Evolutionary conservation across 2,888 invertebrate genomes (phyloP).

Genomic region (Meta bourneti): DNA sequence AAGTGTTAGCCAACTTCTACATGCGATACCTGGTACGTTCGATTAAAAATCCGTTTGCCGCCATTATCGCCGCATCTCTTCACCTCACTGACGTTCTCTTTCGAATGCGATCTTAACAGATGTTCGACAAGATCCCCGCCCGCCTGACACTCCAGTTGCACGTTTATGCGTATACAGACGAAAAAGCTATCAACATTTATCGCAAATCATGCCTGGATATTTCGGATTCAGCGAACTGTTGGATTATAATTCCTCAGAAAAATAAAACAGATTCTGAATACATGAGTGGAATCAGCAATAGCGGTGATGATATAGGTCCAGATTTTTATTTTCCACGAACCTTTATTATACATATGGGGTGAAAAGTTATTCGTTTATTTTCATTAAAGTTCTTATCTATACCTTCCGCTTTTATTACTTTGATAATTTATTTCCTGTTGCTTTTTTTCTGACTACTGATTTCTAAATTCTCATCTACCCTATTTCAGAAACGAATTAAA

Average conservation of each 20-base stretch:
- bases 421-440: too few relatives aligned
- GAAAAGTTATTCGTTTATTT: not conserved
- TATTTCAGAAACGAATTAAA: too few relatives aligned
- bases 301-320: not conserved
- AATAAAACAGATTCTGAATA: not conserved
- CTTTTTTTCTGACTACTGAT: too few relatives aligned
- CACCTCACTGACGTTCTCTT: conserved; percentile 8
- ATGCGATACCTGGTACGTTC: not conserved
- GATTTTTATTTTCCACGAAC: not conserved
- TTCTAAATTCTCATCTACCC: too few relatives aligned
- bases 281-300: not conserved
- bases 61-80: conserved; percentile 3
- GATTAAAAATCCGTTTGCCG: conserved; percentile 7
- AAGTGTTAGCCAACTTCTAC: not conserved
- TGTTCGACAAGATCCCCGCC: conserved; percentile 14
- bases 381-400: not conserved
- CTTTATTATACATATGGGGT: not conserved
- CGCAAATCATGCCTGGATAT: conserved; percentile 25
- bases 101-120: conserved; percentile 19
- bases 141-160: conserved; percentile 7
- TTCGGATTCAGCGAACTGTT: conserved; percentile 32
- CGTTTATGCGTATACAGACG: not conserved
- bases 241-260: not conserved
- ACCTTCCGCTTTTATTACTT: too few relatives aligned
- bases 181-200: conserved; percentile 29